A percentile compares a stretch with the other conserved stretches of the same genome.
These are phyloP conservation scores for Danio aesculapii DNA, from an alignment of 2,797 vertebrate genomes.

Conservation along the genomic window DNA sequence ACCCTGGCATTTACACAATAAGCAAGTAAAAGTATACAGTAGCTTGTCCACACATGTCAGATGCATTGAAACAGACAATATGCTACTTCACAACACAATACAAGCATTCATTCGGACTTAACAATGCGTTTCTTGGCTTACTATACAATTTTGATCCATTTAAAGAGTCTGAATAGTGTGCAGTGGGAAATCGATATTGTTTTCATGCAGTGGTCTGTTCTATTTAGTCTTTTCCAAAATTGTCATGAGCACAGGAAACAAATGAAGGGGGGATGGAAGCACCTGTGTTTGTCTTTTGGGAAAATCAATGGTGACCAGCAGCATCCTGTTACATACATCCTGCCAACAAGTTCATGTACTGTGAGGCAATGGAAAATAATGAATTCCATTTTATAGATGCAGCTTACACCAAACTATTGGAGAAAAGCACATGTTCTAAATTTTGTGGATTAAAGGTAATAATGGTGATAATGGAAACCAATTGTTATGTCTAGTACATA, in stretches of 20 bases:
- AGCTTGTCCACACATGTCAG: slow-evolving; percentile 34
- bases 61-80: slow-evolving; percentile 2
- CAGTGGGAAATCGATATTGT: slow-evolving; percentile 28
- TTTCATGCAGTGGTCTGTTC: slow-evolving; percentile 50
- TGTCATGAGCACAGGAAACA: slow-evolving; percentile 73
- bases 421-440: background rate
- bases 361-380: slow-evolving; percentile 65
- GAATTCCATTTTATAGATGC: slow-evolving; percentile 44
- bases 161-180: background rate
- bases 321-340: slow-evolving; percentile 73
- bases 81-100: slow-evolving; percentile 15
- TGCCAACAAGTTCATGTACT: slow-evolving; percentile 51
- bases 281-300: slow-evolving; percentile 78
- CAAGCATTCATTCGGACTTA: background rate
- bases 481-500: too few relatives aligned
- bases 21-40: slow-evolving; percentile 16
- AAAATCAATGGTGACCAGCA: slow-evolving; percentile 70
- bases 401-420: slow-evolving; percentile 9
- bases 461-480: too few relatives aligned
- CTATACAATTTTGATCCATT: slow-evolving; percentile 5
- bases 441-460: background rate
- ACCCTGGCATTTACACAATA: slow-evolving; percentile 12
- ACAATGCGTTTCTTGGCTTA: slow-evolving; percentile 8
- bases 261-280: slow-evolving; percentile 72
- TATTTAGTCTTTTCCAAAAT: slow-evolving; percentile 48